Conservation (phyloP, 1,140 invertebrate genomes). For the Chionoecetes opilio region DNA sequence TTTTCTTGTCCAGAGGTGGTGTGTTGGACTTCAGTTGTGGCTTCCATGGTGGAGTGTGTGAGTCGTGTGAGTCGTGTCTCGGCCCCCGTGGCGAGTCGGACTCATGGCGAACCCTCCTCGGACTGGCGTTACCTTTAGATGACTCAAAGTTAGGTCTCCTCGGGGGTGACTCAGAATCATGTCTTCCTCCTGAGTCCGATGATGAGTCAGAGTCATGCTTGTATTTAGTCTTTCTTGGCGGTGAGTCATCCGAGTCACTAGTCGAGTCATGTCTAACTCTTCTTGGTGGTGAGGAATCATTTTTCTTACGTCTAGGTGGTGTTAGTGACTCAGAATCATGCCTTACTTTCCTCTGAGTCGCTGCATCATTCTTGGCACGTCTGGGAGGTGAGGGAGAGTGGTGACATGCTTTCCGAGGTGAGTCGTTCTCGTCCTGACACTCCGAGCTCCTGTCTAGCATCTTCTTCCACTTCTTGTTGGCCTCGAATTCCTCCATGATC, state of each 20-base stretch:
- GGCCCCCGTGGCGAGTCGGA: constrained; percentile 56
- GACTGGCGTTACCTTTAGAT: neutral
- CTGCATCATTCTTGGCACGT: constrained; percentile 59
- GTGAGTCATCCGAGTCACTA: constrained; percentile 43
- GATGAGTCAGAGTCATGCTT: constrained; percentile 20
- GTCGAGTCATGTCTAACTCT: constrained; percentile 66
- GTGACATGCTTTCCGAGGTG: neutral
- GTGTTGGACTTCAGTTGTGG: constrained; percentile 54
- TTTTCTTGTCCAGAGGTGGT: neutral
- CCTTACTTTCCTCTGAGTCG: constrained; percentile 82
- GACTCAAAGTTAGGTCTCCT: constrained; percentile 43
- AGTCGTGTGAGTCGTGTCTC: constrained; percentile 41
- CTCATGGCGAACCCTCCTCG: constrained; percentile 68
- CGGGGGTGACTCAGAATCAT: constrained; percentile 45
- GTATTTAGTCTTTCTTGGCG: constrained; percentile 1
- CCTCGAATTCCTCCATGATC: constrained; percentile 87
- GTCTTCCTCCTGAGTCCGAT: neutral
- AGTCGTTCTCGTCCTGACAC: neutral
- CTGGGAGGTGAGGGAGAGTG: constrained; percentile 53
- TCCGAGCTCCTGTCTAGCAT: constrained; percentile 85
- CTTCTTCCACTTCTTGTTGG: constrained; percentile 88
- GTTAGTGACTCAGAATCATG: constrained; percentile 46
- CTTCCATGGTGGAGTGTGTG: constrained; percentile 61
- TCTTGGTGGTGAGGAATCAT: constrained; percentile 62
- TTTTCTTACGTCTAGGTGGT: constrained; percentile 40